Conservation (phyloP, 2,888 invertebrate genomes). For the Dasysyrphus tricinctus region DNA sequence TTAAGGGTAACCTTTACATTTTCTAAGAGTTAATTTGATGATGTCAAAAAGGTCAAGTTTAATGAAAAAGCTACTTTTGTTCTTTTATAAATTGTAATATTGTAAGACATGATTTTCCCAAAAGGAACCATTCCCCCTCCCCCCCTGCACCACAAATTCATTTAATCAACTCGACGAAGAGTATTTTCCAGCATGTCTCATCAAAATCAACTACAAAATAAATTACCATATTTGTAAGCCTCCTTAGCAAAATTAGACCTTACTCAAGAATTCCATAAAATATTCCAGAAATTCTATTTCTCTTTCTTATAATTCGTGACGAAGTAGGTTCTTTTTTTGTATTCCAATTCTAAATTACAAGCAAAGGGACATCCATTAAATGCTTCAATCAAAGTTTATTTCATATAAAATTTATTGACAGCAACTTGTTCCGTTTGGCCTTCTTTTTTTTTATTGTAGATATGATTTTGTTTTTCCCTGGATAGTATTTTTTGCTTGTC, state of each 20-base stretch:
- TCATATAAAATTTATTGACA: conserved; percentile 71
- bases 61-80: too few species aligned
- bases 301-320: background rate
- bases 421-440: conserved; percentile 25
- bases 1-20: too few species aligned
- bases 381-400: conserved; percentile 60
- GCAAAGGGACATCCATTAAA: conserved; percentile 32
- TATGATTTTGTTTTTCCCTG: background rate
- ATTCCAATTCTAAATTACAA: background rate
- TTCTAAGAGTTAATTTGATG: too few species aligned
- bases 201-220: background rate
- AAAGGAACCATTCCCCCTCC: too few species aligned
- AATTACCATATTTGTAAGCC: background rate
- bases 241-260: background rate
- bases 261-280: background rate
- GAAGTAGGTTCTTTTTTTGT: background rate
- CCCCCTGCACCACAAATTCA: background rate
- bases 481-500: conserved; percentile 29
- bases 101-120: too few species aligned
- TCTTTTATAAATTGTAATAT: too few species aligned
- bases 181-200: background rate
- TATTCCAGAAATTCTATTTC: background rate
- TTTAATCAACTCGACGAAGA: background rate
- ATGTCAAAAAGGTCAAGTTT: too few species aligned
- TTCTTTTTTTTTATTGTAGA: background rate